Percentiles rank a stretch among this genome's conserved stretches.
Evolutionary conservation across 2,888 invertebrate genomes (phyloP).

Genomic region (Apamea crenata): DNA sequence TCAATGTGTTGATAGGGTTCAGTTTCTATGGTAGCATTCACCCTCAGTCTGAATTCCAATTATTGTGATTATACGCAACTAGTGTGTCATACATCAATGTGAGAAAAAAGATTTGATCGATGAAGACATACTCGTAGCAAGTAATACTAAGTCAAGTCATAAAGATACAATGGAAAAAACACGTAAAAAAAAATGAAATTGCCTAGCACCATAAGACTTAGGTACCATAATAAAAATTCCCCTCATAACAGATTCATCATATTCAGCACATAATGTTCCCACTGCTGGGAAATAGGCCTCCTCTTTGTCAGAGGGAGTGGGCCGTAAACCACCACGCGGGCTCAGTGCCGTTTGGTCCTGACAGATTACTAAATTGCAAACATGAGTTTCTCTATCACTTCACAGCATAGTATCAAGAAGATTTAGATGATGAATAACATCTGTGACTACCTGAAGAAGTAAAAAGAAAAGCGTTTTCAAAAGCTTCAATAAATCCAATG

Average conservation of each 20-base stretch:
- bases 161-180: background rate
- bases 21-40: background rate
- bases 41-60: background rate
- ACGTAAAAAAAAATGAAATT: background rate
- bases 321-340: no score
- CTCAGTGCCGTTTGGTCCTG: no score
- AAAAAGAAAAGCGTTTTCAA: background rate
- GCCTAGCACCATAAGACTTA: background rate
- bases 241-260: no score
- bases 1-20: background rate
- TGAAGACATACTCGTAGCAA: no score
- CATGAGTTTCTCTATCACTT: background rate
- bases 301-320: no score
- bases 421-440: background rate
- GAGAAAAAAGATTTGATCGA: background rate
- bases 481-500: background rate
- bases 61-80: background rate
- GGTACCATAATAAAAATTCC: background rate
- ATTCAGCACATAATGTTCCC: no score
- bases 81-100: background rate
- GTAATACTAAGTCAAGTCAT: background rate
- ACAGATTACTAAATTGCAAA: background rate
- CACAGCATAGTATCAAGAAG: background rate
- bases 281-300: no score
- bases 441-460: background rate